Conservation (phyloP, 2,888 invertebrate genomes). For the Nymphalis c-album region DNA sequence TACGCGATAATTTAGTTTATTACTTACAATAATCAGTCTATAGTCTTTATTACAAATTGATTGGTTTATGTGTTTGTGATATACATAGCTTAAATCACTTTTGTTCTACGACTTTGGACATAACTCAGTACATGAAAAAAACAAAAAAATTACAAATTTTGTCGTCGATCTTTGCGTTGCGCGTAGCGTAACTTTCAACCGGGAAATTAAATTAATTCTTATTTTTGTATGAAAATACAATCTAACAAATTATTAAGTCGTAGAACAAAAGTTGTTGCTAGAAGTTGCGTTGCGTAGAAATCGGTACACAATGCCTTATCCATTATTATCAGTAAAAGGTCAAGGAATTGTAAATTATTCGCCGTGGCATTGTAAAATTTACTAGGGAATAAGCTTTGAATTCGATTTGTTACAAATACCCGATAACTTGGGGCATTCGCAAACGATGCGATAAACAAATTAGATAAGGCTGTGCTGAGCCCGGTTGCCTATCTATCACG, state of each 20-base stretch:
- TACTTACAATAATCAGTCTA: neutral
- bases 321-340: too few relatives aligned
- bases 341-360: neutral
- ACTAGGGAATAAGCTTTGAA: neutral
- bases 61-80: neutral
- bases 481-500: conserved; percentile 8
- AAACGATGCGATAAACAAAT: conserved; percentile 19
- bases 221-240: too few relatives aligned
- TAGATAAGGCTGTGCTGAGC: conserved; percentile 23
- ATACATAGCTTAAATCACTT: neutral
- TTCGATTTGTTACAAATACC: conserved; percentile 3
- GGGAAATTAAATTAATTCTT: too few relatives aligned
- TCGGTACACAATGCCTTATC: too few relatives aligned
- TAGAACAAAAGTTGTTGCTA: too few relatives aligned
- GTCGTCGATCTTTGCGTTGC: too few relatives aligned
- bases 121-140: too few relatives aligned
- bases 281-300: too few relatives aligned
- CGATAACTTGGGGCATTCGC: conserved; percentile 8
- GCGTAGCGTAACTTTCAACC: too few relatives aligned
- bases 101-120: too few relatives aligned
- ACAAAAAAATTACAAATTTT: too few relatives aligned
- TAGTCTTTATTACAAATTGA: conserved; percentile 3
- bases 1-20: neutral
- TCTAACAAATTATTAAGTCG: too few relatives aligned
- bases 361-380: neutral